A percentile compares a stretch with the other conserved stretches of the same genome.
Evolutionary conservation across 2,797 vertebrate species (phyloP).

Genomic region (Anas georgica): DNA sequence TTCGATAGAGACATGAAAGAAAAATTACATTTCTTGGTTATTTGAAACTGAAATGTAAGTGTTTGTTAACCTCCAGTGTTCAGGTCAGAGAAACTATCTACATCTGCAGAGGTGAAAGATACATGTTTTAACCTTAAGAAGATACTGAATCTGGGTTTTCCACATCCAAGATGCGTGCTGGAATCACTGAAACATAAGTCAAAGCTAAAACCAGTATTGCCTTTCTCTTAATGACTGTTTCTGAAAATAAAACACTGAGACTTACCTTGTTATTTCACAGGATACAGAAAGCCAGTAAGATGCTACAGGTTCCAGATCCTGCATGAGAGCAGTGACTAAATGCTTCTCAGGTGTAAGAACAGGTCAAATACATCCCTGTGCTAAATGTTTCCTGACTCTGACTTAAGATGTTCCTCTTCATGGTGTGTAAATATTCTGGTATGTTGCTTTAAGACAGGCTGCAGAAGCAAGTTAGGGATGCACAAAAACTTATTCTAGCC

Average conservation of each 20-base stretch:
- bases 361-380: rapidly evolving
- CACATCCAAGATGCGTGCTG: background rate
- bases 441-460: background rate
- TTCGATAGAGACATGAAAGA: background rate
- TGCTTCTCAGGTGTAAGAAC: background rate
- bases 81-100: background rate
- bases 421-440: rapidly evolving
- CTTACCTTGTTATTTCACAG: background rate
- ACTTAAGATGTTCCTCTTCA: background rate
- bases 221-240: background rate
- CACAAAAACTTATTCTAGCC: background rate
- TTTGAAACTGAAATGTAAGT: background rate
- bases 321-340: background rate
- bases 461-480: background rate
- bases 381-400: background rate
- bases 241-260: background rate
- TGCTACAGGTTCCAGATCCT: background rate
- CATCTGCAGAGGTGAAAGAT: background rate
- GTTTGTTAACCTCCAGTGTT: background rate
- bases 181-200: background rate
- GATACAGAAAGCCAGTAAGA: background rate
- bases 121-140: background rate
- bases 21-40: background rate
- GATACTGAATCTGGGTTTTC: background rate
- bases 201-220: background rate